These are phyloP conservation scores for Dinocampus coccinellae DNA, from an alignment of 2,888 invertebrate species.

Conservation along the genomic window DNA sequence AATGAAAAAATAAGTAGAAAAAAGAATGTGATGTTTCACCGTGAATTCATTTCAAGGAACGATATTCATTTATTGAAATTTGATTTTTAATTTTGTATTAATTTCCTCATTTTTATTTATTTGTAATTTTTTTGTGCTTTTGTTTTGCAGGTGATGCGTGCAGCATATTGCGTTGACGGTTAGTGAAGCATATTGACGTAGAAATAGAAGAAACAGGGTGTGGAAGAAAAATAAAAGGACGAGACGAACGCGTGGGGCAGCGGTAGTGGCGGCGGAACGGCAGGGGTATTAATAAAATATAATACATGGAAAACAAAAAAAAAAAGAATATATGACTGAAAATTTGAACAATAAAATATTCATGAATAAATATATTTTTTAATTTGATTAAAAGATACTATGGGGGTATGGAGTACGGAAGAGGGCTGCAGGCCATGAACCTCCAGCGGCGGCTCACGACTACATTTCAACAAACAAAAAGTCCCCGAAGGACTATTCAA, in stretches of 20 bases:
- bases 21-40: too few species aligned
- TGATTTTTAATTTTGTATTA: not conserved
- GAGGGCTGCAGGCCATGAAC: slow-evolving; percentile 69
- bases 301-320: not conserved
- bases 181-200: slow-evolving; percentile 58
- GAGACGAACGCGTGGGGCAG: slow-evolving; percentile 63
- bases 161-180: slow-evolving; percentile 48
- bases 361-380: not conserved
- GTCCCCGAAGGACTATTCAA: slow-evolving; percentile 49
- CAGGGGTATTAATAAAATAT: too few species aligned
- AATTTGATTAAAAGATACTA: slow-evolving; percentile 59
- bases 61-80: too few species aligned
- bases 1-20: too few species aligned
- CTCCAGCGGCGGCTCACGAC: slow-evolving; percentile 61
- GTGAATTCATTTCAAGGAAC: too few species aligned
- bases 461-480: slow-evolving; percentile 58
- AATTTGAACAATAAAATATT: too few species aligned
- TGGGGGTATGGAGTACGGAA: slow-evolving; percentile 70
- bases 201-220: too few species aligned
- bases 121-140: slow-evolving; percentile 35
- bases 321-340: too few species aligned
- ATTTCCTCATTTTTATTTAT: not conserved
- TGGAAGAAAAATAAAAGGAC: slow-evolving; percentile 43
- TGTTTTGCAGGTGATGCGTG: slow-evolving; percentile 61
- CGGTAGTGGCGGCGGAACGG: slow-evolving; percentile 68